Evolutionary conservation across 2,797 vertebrate species (phyloP).

Genomic region (Micromesistius poutassou): DNA sequence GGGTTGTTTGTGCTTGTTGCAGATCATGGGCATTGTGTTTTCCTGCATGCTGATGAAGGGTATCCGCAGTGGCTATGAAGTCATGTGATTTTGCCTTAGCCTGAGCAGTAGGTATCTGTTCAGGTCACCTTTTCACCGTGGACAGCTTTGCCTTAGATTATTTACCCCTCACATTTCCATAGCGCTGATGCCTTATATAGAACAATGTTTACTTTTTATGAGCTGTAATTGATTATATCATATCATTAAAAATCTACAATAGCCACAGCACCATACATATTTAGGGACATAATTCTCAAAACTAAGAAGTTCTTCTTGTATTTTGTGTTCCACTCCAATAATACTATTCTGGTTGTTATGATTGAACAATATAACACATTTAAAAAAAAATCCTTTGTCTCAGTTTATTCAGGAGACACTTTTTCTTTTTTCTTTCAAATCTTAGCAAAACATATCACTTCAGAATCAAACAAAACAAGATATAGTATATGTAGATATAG

Average conservation of each 20-base stretch:
- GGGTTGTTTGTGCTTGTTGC: slow-evolving; percentile 18
- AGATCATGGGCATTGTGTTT: slow-evolving; percentile 85
- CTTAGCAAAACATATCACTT: slow-evolving; percentile 43
- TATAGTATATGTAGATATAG: background rate
- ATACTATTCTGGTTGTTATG: slow-evolving; percentile 34
- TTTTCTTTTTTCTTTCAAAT: slow-evolving; percentile 25
- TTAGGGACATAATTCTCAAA: background rate
- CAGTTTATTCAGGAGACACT: slow-evolving; percentile 49
- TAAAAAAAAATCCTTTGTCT: slow-evolving; percentile 12
- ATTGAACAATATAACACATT: slow-evolving; percentile 54
- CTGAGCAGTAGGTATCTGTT: background rate
- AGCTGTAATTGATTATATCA: slow-evolving; percentile 11
- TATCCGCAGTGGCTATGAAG: slow-evolving; percentile 88
- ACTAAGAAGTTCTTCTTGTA: background rate
- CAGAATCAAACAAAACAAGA: background rate
- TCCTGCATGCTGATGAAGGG: slow-evolving; percentile 86
- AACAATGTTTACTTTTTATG: slow-evolving; percentile 28
- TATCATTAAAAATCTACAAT: slow-evolving; percentile 34
- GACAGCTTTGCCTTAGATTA: slow-evolving; percentile 19
- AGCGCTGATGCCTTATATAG: slow-evolving; percentile 20
- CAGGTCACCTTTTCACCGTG: background rate
- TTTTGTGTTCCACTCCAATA: background rate
- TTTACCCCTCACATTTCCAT: slow-evolving; percentile 17
- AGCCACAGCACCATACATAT: slow-evolving; percentile 11
- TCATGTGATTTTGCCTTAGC: slow-evolving; percentile 77